These are phyloP conservation scores for Arion vulgaris DNA, from an alignment of 1,140 invertebrate species.

Conservation along the genomic window DNA sequence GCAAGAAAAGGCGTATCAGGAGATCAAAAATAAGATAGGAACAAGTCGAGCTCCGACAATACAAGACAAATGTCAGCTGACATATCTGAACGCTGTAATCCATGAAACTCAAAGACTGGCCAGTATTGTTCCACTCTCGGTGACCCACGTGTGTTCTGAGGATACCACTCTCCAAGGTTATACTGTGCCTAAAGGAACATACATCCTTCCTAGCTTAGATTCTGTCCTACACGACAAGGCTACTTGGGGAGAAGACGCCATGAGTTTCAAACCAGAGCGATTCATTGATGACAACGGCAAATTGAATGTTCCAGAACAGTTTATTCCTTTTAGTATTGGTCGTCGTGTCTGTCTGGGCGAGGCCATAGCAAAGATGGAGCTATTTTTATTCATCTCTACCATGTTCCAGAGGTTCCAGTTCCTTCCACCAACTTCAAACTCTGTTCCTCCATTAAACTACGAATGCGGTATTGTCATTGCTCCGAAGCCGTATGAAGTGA, in stretches of 20 bases:
- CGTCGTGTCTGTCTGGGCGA: constrained; percentile 51
- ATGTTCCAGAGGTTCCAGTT: constrained; percentile 49
- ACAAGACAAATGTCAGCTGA: constrained; percentile 44
- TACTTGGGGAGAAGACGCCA: constrained; percentile 78
- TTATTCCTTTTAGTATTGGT: constrained; percentile 50
- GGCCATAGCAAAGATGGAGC: constrained; percentile 49
- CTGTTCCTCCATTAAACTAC: constrained; percentile 41
- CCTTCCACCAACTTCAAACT: constrained; percentile 72
- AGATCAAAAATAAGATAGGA: constrained; percentile 79
- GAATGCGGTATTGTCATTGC: constrained; percentile 37
- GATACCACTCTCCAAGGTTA: constrained; percentile 61
- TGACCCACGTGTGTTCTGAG: constrained; percentile 56
- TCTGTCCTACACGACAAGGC: constrained; percentile 61
- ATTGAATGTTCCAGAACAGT: constrained; percentile 38
- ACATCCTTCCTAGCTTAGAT: constrained; percentile 64
- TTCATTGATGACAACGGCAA: constrained; percentile 65
- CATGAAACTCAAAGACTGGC: constrained; percentile 42
- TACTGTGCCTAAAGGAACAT: constrained; percentile 62
- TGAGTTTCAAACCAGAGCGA: constrained; percentile 80
- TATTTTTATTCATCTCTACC: constrained; percentile 49
- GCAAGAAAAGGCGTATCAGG: constrained; percentile 86
- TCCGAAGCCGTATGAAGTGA: constrained; percentile 36
- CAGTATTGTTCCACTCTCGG: constrained; percentile 61
- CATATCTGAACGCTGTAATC: constrained; percentile 51
- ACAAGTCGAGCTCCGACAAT: constrained; percentile 33